Evolutionary conservation across 2,888 invertebrate species (phyloP).

Genomic region (Cheilosia vulpina): DNA sequence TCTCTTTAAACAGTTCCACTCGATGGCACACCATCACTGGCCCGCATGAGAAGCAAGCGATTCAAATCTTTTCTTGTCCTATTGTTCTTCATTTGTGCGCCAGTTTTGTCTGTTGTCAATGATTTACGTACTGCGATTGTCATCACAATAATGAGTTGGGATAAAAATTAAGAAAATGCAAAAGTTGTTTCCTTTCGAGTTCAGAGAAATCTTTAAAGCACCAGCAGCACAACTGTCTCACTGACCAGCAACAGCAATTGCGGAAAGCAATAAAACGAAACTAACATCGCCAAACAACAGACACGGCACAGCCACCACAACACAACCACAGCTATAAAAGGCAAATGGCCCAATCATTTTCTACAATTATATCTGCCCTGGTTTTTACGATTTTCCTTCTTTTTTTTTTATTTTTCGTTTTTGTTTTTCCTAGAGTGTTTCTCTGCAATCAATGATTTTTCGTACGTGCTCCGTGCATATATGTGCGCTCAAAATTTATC

Average conservation of each 20-base stretch:
- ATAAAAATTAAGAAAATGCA: slow-evolving; percentile 24
- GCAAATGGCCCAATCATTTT: slow-evolving; percentile 66
- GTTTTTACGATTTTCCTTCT: slow-evolving; percentile 40
- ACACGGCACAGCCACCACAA: slow-evolving; percentile 25
- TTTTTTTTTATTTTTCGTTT: neutral
- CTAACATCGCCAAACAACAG: neutral
- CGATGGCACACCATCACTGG: slow-evolving; percentile 2
- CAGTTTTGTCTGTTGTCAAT: slow-evolving; percentile 53
- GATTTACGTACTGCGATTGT: slow-evolving; percentile 53
- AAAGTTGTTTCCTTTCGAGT: slow-evolving; percentile 4
- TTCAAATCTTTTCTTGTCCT: slow-evolving; percentile 24
- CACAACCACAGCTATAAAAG: slow-evolving; percentile 52
- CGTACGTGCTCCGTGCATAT: slow-evolving; percentile 7
- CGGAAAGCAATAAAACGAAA: slow-evolving; percentile 25
- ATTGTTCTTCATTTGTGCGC: slow-evolving; percentile 56
- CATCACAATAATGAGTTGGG: slow-evolving; percentile 50
- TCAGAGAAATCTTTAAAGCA: neutral
- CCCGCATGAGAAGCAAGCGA: slow-evolving; percentile 34
- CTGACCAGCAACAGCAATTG: slow-evolving; percentile 4
- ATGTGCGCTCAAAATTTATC: slow-evolving; percentile 46
- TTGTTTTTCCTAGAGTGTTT: neutral
- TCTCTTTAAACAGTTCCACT: neutral
- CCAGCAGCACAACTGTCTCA: neutral
- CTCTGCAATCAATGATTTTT: slow-evolving; percentile 27
- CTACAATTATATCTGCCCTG: slow-evolving; percentile 62